phyloP scores from a whole-genome alignment of 2,888 invertebrate species.

The Neocrepidodera transversa region DNA sequence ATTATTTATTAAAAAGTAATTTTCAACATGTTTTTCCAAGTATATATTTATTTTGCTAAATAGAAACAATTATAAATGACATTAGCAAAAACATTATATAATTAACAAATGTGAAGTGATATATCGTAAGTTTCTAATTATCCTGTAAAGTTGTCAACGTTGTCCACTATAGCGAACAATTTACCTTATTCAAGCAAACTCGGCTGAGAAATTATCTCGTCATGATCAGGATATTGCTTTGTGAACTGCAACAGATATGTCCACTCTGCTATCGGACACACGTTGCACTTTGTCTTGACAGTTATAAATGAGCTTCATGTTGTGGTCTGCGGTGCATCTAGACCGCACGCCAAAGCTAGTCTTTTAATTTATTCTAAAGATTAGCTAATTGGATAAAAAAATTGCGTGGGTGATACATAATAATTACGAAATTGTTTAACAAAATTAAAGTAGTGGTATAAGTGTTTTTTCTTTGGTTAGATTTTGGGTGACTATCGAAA shows the following conservation, averaged over 20 bases:
- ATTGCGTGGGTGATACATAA: no score
- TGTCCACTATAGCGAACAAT: constrained; percentile 16
- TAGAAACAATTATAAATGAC: no score
- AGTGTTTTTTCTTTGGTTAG: background rate
- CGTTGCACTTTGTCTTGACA: constrained; percentile 41
- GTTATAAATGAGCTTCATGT: constrained; percentile 37
- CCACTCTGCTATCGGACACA: constrained; percentile 40
- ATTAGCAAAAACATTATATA: no score
- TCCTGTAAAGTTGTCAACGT: constrained; percentile 9
- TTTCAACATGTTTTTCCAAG: no score
- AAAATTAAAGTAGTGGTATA: no score
- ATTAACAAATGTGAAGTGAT: no score
- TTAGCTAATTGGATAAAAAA: no score
- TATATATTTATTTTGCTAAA: no score
- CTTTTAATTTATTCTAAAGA: background rate
- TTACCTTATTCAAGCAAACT: constrained; percentile 17
- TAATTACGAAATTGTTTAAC: no score
- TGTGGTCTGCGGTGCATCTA: constrained; percentile 12
- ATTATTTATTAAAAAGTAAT: no score
- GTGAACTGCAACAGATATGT: constrained; percentile 43
- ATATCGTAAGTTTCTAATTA: no score
- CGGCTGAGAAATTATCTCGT: constrained; percentile 28
- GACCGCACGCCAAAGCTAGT: background rate
- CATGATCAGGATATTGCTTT: constrained; percentile 40
- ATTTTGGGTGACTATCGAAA: background rate